phyloP scores from a whole-genome alignment of 2,888 invertebrate genomes.

The Isotomurus palustris region DNA sequence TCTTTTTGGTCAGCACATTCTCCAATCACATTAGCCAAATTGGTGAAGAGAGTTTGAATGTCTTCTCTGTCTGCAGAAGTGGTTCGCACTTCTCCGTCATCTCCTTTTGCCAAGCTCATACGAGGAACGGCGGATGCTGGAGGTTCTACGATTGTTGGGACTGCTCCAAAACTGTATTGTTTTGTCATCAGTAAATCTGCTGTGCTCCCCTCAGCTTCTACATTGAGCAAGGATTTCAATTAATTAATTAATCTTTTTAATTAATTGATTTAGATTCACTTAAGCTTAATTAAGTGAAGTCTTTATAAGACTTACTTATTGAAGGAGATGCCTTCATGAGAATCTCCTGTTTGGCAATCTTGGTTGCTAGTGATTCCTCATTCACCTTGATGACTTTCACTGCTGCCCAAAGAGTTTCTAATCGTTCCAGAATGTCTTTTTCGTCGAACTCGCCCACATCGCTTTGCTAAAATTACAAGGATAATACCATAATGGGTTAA shows the following conservation, averaged over 20 bases:
- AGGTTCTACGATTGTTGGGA: too few relatives aligned
- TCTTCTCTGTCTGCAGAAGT: slow-evolving; percentile 16
- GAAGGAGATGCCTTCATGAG: neutral
- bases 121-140: too few relatives aligned
- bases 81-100: neutral
- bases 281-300: too few relatives aligned
- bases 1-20: slow-evolving; percentile 35
- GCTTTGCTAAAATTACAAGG: neutral
- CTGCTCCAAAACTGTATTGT: too few relatives aligned
- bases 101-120: slow-evolving; percentile 1
- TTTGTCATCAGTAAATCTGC: too few relatives aligned
- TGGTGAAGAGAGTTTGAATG: slow-evolving; percentile 31
- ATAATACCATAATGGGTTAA: neutral
- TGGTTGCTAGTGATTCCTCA: neutral
- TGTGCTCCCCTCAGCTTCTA: too few relatives aligned
- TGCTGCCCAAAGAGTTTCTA: slow-evolving; percentile 7
- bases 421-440: neutral
- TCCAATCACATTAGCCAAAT: slow-evolving; percentile 34
- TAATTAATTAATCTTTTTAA: too few relatives aligned
- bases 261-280: too few relatives aligned
- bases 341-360: neutral
- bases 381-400: slow-evolving; percentile 2
- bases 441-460: slow-evolving; percentile 1
- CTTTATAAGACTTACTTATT: neutral
- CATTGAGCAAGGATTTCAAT: too few relatives aligned